Percentiles rank a stretch among this genome's conserved stretches.
Evolutionary conservation across 2,888 invertebrate species (phyloP).

Genomic region (Temnothorax ravouxi): DNA sequence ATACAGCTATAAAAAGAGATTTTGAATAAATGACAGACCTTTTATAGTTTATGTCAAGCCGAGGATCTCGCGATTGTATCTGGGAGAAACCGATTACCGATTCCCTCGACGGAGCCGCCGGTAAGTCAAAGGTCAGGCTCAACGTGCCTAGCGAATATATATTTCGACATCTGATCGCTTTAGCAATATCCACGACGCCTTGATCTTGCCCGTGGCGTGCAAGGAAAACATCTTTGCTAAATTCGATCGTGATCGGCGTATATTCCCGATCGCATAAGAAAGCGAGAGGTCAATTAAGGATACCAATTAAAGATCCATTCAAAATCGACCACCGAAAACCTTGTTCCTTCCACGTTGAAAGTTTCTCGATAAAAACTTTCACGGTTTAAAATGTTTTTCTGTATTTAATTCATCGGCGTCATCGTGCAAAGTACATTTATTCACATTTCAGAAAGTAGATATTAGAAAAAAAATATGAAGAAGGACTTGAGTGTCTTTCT

Average conservation of each 20-base stretch:
- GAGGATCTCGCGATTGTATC: constrained; percentile 1
- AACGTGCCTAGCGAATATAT: background rate
- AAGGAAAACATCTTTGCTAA: background rate
- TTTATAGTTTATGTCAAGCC: background rate
- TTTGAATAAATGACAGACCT: background rate
- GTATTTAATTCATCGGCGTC: background rate
- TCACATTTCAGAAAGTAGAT: too few relatives aligned
- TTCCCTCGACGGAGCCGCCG: background rate
- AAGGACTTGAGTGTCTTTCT: background rate
- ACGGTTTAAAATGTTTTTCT: background rate
- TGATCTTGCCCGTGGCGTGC: background rate
- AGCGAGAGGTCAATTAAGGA: background rate
- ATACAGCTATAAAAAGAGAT: background rate
- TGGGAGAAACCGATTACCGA: background rate
- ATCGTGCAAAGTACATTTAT: background rate
- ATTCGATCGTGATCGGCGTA: background rate
- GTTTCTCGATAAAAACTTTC: background rate
- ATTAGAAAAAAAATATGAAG: background rate
- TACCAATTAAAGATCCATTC: background rate
- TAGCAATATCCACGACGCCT: background rate
- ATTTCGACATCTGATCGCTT: background rate
- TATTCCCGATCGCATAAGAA: background rate
- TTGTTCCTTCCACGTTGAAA: background rate
- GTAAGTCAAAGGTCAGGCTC: background rate
- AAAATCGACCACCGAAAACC: background rate